A percentile compares a stretch with the other conserved stretches of the same genome.
Evolutionary conservation across 2,113 vertebrate species (phyloP).

Genomic region (Myrmophylax atrothorax): DNA sequence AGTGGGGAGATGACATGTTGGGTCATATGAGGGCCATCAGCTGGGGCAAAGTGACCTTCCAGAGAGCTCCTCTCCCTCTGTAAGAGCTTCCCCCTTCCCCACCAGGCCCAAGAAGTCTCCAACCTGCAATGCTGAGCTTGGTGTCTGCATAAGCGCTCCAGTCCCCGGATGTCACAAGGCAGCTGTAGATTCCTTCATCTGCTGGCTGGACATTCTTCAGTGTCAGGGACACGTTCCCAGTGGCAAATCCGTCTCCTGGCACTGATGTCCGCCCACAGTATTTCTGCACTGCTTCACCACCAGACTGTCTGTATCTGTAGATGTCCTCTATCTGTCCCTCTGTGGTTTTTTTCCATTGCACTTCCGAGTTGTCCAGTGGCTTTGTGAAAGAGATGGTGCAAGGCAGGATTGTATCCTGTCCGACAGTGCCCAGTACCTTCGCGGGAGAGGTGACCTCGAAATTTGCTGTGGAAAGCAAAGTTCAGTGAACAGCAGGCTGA

Average conservation of each 20-base stretch:
- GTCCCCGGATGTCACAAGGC: not conserved
- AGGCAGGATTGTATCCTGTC: not conserved
- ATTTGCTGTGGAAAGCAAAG: not conserved
- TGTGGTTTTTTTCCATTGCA: not conserved
- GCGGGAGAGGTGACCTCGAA: not conserved
- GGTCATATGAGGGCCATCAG: not conserved
- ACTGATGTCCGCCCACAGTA: not conserved
- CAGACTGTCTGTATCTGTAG: not conserved
- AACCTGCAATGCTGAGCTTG: not conserved
- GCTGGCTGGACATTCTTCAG: not conserved
- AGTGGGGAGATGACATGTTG: not conserved
- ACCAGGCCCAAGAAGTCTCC: not conserved
- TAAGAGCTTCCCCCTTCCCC: not conserved
- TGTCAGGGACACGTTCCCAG: not conserved
- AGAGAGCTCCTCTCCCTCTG: not conserved
- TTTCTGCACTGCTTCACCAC: not conserved
- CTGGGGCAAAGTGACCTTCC: not conserved
- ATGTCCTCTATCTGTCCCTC: not conserved
- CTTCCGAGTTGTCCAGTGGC: not conserved
- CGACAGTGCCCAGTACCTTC: not conserved
- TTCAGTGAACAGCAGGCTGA: not conserved
- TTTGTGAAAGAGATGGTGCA: not conserved
- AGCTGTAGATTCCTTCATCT: not conserved
- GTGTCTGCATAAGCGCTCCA: not conserved
- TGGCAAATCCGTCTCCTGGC: not conserved